A percentile compares a stretch with the other conserved stretches of the same genome.
These are phyloP conservation scores for Morpho helenor DNA, from an alignment of 2,888 invertebrate genomes.

Conservation along the genomic window DNA sequence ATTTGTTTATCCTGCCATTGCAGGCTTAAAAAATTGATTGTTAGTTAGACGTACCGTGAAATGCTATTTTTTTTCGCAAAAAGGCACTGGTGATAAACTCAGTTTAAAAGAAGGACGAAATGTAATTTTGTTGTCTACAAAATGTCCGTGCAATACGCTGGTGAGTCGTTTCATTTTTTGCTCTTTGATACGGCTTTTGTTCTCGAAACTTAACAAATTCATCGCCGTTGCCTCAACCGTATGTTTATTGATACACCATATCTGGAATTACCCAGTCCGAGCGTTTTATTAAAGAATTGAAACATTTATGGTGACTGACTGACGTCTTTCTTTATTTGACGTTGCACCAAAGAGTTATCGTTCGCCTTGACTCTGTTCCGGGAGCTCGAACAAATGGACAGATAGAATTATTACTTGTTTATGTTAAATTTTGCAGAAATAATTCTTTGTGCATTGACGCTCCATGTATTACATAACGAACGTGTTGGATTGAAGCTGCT, in stretches of 20 bases:
- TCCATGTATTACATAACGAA: too few relatives aligned
- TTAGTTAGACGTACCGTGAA: too few relatives aligned
- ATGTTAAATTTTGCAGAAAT: not conserved
- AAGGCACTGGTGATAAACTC: too few relatives aligned
- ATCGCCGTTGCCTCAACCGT: conserved; percentile 6
- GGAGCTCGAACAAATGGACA: conserved; percentile 4
- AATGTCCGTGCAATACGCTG: not conserved
- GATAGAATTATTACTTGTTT: not conserved
- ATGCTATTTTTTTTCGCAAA: too few relatives aligned
- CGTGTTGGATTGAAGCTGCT: too few relatives aligned
- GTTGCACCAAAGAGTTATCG: conserved; percentile 13
- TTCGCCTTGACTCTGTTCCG: conserved; percentile 19
- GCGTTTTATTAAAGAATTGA: conserved; percentile 20
- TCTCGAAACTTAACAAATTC: conserved; percentile 15
- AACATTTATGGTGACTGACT: conserved; percentile 21
- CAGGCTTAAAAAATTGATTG: too few relatives aligned
- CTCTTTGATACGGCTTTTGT: conserved; percentile 15
- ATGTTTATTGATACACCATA: conserved; percentile 24
- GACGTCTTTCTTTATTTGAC: conserved; percentile 19
- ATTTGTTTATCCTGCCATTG: too few relatives aligned
- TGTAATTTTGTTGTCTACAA: not conserved
- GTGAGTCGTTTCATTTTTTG: not conserved
- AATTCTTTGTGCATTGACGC: too few relatives aligned
- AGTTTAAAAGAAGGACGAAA: too few relatives aligned
- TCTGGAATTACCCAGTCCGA: conserved; percentile 13